These are phyloP conservation scores for Pollenia griseotomentosa DNA, from an alignment of 2,888 invertebrate species.

Conservation along the genomic window DNA sequence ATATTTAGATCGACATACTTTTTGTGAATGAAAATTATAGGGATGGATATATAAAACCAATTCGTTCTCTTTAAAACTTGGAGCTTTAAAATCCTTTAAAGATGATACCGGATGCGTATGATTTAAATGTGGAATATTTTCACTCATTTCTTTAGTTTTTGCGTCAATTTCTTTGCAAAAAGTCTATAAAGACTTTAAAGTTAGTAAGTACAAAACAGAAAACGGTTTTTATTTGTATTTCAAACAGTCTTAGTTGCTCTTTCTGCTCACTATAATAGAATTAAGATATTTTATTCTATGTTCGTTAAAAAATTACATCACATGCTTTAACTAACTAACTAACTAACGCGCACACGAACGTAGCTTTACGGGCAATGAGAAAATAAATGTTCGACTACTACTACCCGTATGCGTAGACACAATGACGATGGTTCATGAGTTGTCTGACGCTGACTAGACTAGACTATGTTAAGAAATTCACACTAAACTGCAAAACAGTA, in stretches of 20 bases:
- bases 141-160: constrained; percentile 51
- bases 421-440: constrained; percentile 28
- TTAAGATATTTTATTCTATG: constrained; percentile 52
- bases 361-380: constrained; percentile 20
- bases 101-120: constrained; percentile 44
- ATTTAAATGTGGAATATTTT: constrained; percentile 36
- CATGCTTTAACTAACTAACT: constrained; percentile 36
- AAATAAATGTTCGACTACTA: constrained; percentile 15
- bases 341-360: not conserved
- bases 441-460: constrained; percentile 27
- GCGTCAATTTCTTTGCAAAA: constrained; percentile 20
- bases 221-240: constrained; percentile 9
- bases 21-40: constrained; percentile 91
- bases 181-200: constrained; percentile 6
- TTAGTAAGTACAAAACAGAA: constrained; percentile 36
- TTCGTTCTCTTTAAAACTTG: constrained; percentile 81
- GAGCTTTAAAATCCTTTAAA: constrained; percentile 79
- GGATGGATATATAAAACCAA: constrained; percentile 88
- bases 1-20: constrained; percentile 85
- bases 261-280: constrained; percentile 48
- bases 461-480: constrained; percentile 27
- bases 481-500: not conserved
- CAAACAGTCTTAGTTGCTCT: constrained; percentile 33
- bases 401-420: constrained; percentile 16
- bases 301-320: constrained; percentile 43